Base-by-base conservation (phyloP, 2,113 vertebrate genomes). In the Erythrocercus mccallii region DNA sequence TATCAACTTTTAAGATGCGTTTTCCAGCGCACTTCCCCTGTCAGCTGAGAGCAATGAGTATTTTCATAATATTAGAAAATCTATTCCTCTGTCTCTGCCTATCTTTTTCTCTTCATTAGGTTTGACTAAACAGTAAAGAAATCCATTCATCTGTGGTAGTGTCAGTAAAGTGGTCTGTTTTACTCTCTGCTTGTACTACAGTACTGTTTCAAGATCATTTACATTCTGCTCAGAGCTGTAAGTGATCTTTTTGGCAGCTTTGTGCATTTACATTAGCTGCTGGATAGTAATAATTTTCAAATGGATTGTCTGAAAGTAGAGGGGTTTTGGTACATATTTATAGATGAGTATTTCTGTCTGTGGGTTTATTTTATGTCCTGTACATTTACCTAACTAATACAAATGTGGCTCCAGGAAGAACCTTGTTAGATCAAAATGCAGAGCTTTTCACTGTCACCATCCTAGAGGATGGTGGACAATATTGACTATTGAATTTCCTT, bases 51-150 rank as follows among this genome's bases (percentile, higher is more conserved):
- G 57, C 31, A 86, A 60, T 33, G 22, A 76, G 24, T 89, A 74
- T 91, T 94, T 81, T 92, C n/a, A 37, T 86, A 90, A 33, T 89
- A 60, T n/a, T 86, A 33, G 31, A 71, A 85, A 89, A 84, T 64
- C 35, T 92, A 18, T 94, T 81, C 20, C 23, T 74, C 17, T 86
- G 9, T 81, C 28, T 92, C 57, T 94, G 35, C 33, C 50, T 87
- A 2, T 84, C n/a, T 85, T 68, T 66, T 80, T 77, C 40, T 93
- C 20, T 83, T 93, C 11, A 31, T 87, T 88, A 88, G 20, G 19
- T 83, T 48, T 77, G 88, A 88, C 86, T 89, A 68, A 92, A 77
- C 47, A 78, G 72, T 87, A 57, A 69, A 74, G 65, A 95, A 92
- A 84, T 68, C 28, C 57, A 72, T 88, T 90, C 69, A 61, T 61